A percentile compares a stretch with the other conserved stretches of the same genome.
These are phyloP conservation scores for Neosalanx taihuensis DNA, from an alignment of 2,797 vertebrate species.

Conservation along the genomic window DNA sequence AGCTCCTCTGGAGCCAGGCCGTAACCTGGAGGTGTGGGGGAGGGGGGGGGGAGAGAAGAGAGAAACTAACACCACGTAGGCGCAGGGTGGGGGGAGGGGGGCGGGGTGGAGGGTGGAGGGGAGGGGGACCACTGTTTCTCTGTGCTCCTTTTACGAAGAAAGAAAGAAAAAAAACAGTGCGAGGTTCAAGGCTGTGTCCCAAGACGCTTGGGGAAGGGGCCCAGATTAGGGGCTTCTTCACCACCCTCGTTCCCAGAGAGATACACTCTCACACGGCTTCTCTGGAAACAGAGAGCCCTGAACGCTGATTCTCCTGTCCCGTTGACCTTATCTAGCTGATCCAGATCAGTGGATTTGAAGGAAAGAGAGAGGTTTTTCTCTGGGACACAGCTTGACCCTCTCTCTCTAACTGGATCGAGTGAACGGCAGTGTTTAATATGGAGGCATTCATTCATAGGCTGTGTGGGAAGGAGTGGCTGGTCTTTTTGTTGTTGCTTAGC, in stretches of 20 bases:
- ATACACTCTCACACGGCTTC: not conserved
- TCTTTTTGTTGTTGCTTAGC: conserved; percentile 18
- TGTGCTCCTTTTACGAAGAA: not conserved
- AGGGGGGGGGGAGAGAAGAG: conserved; percentile 72
- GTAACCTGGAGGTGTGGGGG: conserved; percentile 87
- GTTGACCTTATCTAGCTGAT: not conserved
- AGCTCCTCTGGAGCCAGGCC: conserved; percentile 95
- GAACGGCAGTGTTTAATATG: conserved; percentile 10
- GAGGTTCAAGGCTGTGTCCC: conserved; percentile 59
- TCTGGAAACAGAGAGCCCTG: not conserved
- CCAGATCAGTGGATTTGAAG: not conserved
- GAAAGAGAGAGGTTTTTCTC: conserved; percentile 15
- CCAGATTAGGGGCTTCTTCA: not conserved
- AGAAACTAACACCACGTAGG: conserved; percentile 78
- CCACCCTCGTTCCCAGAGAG: conserved; percentile 17
- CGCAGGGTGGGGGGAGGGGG: conserved; percentile 44
- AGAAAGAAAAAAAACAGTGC: conserved; percentile 47
- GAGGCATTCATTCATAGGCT: conserved; percentile 44
- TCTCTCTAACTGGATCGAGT: conserved; percentile 34
- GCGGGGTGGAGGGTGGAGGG: conserved; percentile 23
- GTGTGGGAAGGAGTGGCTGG: conserved; percentile 39
- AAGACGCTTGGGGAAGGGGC: conserved; percentile 39
- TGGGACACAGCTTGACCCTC: conserved; percentile 56
- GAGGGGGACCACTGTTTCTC: conserved; percentile 33
- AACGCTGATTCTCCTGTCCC: not conserved